These are phyloP conservation scores for Capitulum mitella DNA, from an alignment of 2,888 invertebrate species.

Conservation along the genomic window DNA sequence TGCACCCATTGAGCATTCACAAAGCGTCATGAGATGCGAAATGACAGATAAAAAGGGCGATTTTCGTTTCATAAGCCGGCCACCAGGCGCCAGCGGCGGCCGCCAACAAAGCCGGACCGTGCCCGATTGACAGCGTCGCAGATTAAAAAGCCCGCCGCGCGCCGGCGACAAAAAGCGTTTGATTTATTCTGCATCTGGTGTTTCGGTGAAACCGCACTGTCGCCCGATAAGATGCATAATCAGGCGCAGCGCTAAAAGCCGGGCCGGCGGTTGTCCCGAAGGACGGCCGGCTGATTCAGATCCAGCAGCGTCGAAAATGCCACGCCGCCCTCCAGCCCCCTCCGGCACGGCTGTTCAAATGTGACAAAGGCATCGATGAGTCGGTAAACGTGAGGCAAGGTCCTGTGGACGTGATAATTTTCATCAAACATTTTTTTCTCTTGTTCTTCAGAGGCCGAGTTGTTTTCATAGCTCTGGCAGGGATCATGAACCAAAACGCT, in stretches of 20 bases:
- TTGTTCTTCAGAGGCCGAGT: too few species aligned
- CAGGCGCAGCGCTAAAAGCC: background rate
- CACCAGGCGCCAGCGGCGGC: background rate
- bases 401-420: too few species aligned
- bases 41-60: constrained; percentile 19
- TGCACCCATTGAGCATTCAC: constrained; percentile 11
- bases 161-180: background rate
- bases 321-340: background rate
- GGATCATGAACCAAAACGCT: too few species aligned
- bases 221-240: background rate
- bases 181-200: constrained; percentile 18
- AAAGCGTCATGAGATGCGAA: constrained; percentile 23
- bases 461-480: too few species aligned
- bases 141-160: constrained; percentile 12
- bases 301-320: background rate
- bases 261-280: background rate
- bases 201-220: constrained; percentile 21
- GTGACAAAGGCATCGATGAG: too few species aligned
- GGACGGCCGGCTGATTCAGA: background rate
- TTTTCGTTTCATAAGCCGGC: constrained; percentile 4
- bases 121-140: constrained; percentile 5
- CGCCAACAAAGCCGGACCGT: background rate
- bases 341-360: background rate
- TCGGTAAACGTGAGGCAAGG: too few species aligned
- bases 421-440: too few species aligned